Evolutionary conservation across 2,888 invertebrate genomes (phyloP).

Genomic region (Leptopilina drosophilae): DNA sequence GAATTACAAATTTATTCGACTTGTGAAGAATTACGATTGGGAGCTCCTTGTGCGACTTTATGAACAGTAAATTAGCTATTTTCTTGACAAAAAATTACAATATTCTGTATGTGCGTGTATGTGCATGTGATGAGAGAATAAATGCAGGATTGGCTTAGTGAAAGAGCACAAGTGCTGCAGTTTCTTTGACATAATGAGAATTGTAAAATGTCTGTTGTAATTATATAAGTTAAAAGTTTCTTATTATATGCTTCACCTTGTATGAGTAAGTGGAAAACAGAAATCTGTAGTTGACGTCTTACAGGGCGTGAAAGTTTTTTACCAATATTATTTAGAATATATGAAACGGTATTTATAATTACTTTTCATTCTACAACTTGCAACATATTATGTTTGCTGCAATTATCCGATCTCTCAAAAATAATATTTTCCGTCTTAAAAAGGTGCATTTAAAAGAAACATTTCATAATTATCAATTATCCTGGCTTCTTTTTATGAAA

Average conservation of each 20-base stretch:
- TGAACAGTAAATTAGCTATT: slow-evolving; percentile 17
- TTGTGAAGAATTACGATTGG: slow-evolving; percentile 17
- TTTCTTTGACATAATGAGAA: slow-evolving; percentile 34
- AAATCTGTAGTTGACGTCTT: neutral
- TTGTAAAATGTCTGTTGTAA: slow-evolving; percentile 26
- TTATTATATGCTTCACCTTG: neutral
- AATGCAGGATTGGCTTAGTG: slow-evolving; percentile 16
- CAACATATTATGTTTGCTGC: neutral
- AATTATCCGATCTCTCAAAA: neutral
- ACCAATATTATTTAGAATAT: slow-evolving; percentile 7
- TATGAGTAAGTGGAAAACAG: slow-evolving; percentile 19
- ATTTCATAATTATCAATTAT: neutral
- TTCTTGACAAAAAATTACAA: slow-evolving; percentile 4
- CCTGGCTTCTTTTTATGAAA: no score
- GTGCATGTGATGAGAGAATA: neutral
- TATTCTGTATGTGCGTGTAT: neutral
- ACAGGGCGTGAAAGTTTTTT: slow-evolving; percentile 5
- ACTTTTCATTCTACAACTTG: neutral
- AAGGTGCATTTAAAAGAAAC: neutral
- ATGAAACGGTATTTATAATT: neutral
- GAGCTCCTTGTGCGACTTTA: slow-evolving; percentile 26
- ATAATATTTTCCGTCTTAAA: neutral
- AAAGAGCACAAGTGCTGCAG: slow-evolving; percentile 23
- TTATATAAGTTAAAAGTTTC: neutral
- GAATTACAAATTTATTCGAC: slow-evolving; percentile 20